phyloP scores from a whole-genome alignment of 2,113 vertebrate genomes.

The Cyprinodon brontotheroides region DNA sequence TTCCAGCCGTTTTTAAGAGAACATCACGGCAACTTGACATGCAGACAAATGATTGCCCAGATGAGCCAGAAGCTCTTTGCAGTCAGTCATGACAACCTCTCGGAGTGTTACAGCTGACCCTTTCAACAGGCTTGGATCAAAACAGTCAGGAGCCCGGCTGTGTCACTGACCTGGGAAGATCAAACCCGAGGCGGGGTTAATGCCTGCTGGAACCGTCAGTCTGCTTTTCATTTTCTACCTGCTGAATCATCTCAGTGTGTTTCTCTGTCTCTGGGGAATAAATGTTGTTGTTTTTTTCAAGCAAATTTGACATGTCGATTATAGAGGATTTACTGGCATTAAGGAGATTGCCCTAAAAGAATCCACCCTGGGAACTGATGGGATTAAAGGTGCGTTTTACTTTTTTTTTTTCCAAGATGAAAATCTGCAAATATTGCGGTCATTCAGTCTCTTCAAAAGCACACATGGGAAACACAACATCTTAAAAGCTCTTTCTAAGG shows the following conservation, averaged over 20 bases:
- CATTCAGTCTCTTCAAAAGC: conserved; percentile 13
- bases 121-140: conserved; percentile 61
- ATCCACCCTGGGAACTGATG: conserved; percentile 52
- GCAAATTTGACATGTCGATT: conserved; percentile 72
- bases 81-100: conserved; percentile 60
- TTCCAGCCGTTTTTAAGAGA: conserved; percentile 16
- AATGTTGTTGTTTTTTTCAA: conserved; percentile 39
- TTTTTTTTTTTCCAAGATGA: conserved; percentile 51
- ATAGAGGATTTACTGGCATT: conserved; percentile 74
- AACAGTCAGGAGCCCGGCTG: conserved; percentile 31
- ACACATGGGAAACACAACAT: not conserved
- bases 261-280: conserved; percentile 39
- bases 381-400: conserved; percentile 58
- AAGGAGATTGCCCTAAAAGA: conserved; percentile 63
- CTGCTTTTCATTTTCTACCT: conserved; percentile 69
- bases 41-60: conserved; percentile 58
- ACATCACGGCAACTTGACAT: conserved; percentile 34
- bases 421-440: conserved; percentile 34
- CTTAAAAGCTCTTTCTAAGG: not conserved
- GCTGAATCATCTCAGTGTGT: conserved; percentile 51
- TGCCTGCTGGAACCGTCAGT: conserved; percentile 56
- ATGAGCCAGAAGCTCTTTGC: conserved; percentile 50
- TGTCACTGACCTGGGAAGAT: conserved; percentile 58
- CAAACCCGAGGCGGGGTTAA: conserved; percentile 60
- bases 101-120: conserved; percentile 63